Evolutionary conservation across 2,888 invertebrate genomes (phyloP).

Genomic region (Heliothis peltigera): DNA sequence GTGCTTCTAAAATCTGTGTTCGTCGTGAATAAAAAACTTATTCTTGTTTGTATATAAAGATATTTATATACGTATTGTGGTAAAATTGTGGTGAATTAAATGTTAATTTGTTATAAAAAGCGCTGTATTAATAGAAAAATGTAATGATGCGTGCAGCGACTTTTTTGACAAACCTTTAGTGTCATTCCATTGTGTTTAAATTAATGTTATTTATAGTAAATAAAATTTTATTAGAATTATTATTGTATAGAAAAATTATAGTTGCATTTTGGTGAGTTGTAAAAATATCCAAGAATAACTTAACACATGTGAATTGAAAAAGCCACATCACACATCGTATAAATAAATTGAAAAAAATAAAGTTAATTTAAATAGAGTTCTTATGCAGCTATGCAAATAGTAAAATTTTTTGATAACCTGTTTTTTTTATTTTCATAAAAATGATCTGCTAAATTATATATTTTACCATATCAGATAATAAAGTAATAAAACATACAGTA

Average conservation of each 20-base stretch:
- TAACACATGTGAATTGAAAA: too few relatives aligned
- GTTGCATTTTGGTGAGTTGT: conserved; percentile 34
- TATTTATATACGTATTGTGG: conserved; percentile 41
- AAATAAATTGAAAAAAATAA: too few relatives aligned
- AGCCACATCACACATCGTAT: too few relatives aligned
- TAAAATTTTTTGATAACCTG: too few relatives aligned
- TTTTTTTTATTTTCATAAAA: too few relatives aligned
- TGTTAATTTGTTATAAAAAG: conserved; percentile 37
- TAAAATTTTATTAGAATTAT: conserved; percentile 50
- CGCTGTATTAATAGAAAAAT: conserved; percentile 19
- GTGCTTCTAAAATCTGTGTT: conserved; percentile 33
- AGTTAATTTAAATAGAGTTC: too few relatives aligned
- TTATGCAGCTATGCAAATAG: neutral
- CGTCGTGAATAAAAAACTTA: conserved; percentile 35
- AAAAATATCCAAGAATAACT: conserved; percentile 8
- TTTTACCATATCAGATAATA: too few relatives aligned
- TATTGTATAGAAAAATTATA: conserved; percentile 46
- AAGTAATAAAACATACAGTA: too few relatives aligned
- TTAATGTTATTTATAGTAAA: conserved; percentile 44
- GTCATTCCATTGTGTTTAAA: conserved; percentile 55
- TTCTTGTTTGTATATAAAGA: conserved; percentile 26
- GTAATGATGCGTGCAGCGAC: conserved; percentile 15
- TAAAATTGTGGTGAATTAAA: conserved; percentile 45
- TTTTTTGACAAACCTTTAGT: conserved; percentile 48
- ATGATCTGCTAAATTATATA: too few relatives aligned